Evolutionary conservation across 2,888 invertebrate genomes (phyloP), one percentile per base, ranked within the genome.

Genomic region (Carcina quercana): DNA sequence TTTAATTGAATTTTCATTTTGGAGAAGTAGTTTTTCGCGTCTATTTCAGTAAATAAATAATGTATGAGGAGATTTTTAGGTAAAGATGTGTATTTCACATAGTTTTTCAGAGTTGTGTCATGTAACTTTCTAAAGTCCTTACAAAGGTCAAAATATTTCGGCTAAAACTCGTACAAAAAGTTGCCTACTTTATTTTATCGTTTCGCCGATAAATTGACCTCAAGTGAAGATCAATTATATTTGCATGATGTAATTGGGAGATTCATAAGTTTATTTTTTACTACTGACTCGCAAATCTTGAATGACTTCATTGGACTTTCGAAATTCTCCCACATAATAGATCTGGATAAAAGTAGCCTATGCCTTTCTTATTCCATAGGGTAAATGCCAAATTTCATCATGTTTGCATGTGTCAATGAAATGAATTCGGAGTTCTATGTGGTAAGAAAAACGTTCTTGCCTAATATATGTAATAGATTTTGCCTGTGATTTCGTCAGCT

Each of bases 81-180:
- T 17, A 15, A 4, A 3, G 5, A 3, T 10, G 11, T 17, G 5
- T 21, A 5, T 21, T 14, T 21, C 25, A 12, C 5, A 5, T 28
- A 12, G 24, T 45, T 42, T 37, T 27, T 19, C 11, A 10, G 29
- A 43, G 40, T 53, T 48, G 50, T 50, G 51, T 50, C 50, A 48
- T 35, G 14, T 29, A 45, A 45, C 32, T 47, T 47, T 49, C 44
- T 25, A 30, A 47, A 24, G 10, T 51, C 47, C 41, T 48, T 50
- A 40, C 33, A 69, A 62, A 76, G 73, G 76, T 76, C 74, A 59
- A 37, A 25, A 42, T 40, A 44, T 42, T 37, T 26, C 32, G 4
- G 33, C 32, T 37, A 8, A 30, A 30, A 14, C 11, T 30, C 29
- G 10, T 10, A n/a, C n/a, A n/a, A n/a, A n/a, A n/a, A 19, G 19